Conservation (phyloP, 2,113 vertebrate genomes). For the Collichthys lucidus region DNA sequence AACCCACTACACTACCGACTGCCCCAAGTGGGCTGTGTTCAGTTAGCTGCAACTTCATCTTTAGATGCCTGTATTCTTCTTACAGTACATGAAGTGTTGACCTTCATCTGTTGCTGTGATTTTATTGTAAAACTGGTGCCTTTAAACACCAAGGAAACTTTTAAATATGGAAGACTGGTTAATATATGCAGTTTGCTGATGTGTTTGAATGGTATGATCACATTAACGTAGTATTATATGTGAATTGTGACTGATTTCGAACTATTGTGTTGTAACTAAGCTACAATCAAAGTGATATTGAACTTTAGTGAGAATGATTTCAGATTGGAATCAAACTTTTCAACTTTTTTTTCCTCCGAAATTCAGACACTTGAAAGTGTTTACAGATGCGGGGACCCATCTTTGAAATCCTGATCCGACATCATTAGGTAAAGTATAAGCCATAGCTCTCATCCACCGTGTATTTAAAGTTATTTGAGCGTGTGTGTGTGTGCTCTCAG, state of each 20-base stretch:
- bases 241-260: neutral
- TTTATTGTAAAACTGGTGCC: neutral
- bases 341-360: neutral
- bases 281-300: neutral
- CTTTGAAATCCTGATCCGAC: conserved; percentile 9
- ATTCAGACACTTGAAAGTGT: neutral
- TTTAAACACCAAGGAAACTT: too few relatives aligned
- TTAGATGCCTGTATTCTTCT: too few relatives aligned
- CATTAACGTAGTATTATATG: too few relatives aligned
- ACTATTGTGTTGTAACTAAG: neutral
- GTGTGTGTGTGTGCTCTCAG: conserved; percentile 31
- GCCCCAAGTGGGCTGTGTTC: too few relatives aligned
- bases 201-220: neutral
- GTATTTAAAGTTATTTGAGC: conserved; percentile 15
- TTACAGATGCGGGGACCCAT: neutral
- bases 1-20: too few relatives aligned
- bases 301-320: neutral
- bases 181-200: neutral
- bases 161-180: too few relatives aligned
- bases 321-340: neutral
- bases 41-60: too few relatives aligned
- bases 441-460: neutral
- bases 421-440: neutral
- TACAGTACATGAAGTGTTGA: too few relatives aligned
- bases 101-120: too few relatives aligned